Conservation (phyloP, 2,888 invertebrate genomes). For the Drosophila picticornis region DNA sequence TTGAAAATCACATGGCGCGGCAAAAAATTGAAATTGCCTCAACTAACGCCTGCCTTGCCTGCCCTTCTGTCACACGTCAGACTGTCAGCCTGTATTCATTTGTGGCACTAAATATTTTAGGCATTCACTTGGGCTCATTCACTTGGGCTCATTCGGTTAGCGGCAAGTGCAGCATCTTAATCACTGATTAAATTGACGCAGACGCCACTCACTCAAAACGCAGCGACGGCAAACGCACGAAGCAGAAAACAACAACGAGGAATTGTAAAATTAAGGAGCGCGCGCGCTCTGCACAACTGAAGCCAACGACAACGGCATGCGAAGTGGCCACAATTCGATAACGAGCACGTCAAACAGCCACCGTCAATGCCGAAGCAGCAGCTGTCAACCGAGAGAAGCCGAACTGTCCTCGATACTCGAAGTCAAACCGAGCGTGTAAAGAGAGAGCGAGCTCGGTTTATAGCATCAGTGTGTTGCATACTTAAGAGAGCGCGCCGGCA, state of each 20-base stretch:
- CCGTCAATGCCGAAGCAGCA: slow-evolving; percentile 33
- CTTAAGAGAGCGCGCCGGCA: slow-evolving; percentile 53
- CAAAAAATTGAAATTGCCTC: slow-evolving; percentile 53
- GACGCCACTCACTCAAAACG: slow-evolving; percentile 31
- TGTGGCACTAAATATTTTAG: slow-evolving; percentile 44
- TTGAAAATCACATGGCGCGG: slow-evolving; percentile 54
- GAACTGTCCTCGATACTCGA: slow-evolving; percentile 3
- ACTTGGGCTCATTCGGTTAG: slow-evolving; percentile 56
- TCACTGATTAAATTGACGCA: slow-evolving; percentile 61
- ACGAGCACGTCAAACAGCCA: slow-evolving; percentile 54
- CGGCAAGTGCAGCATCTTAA: slow-evolving; percentile 51
- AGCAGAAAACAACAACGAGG: slow-evolving; percentile 16
- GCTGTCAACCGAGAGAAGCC: slow-evolving; percentile 5
- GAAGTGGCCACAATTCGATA: slow-evolving; percentile 78
- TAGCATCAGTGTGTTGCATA: slow-evolving; percentile 46
- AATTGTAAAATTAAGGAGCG: slow-evolving; percentile 6
- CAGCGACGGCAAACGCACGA: slow-evolving; percentile 35
- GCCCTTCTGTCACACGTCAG: slow-evolving; percentile 11
- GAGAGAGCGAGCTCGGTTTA: slow-evolving; percentile 30
- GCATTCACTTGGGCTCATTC: slow-evolving; percentile 55
- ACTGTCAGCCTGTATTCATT: slow-evolving; percentile 33
- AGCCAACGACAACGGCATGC: slow-evolving; percentile 82
- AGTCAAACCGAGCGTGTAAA: not conserved
- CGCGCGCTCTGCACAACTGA: slow-evolving; percentile 65
- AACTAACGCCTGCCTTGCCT: slow-evolving; percentile 24